Conservation (phyloP, 2,113 vertebrate genomes). For the Austrofundulus limnaeus region DNA sequence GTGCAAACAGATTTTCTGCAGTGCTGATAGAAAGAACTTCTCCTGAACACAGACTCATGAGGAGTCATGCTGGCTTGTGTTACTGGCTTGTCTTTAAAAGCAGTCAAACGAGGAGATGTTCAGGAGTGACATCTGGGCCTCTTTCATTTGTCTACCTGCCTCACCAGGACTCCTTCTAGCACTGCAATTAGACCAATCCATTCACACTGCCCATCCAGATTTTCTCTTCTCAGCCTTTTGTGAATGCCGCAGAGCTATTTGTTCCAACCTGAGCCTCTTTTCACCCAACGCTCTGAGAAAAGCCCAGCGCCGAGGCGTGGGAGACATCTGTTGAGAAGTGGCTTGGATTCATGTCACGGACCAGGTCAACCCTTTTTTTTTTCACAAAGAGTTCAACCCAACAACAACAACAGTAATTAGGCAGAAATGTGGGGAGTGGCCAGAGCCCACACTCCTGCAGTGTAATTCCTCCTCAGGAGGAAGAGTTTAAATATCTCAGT, state of each 20-base stretch:
- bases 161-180: slow-evolving; percentile 47
- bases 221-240: slow-evolving; percentile 56
- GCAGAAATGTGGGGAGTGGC: slow-evolving; percentile 36
- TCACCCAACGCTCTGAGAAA: slow-evolving; percentile 46
- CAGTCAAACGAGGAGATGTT: slow-evolving; percentile 39
- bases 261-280: slow-evolving; percentile 59
- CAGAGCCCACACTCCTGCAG: slow-evolving; percentile 18
- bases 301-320: slow-evolving; percentile 43
- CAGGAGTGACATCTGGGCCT: slow-evolving; percentile 59
- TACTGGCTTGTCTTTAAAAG: slow-evolving; percentile 6
- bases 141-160: slow-evolving; percentile 62
- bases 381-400: slow-evolving; percentile 54
- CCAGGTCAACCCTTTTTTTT: slow-evolving; percentile 55
- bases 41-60: neutral
- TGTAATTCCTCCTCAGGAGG: neutral
- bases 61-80: slow-evolving; percentile 3
- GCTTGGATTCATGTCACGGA: slow-evolving; percentile 56
- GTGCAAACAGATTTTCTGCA: neutral
- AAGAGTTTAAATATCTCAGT: slow-evolving; percentile 1
- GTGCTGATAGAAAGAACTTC: neutral
- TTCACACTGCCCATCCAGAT: slow-evolving; percentile 53
- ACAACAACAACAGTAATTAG: slow-evolving; percentile 59
- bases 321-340: slow-evolving; percentile 70
- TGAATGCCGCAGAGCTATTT: slow-evolving; percentile 53
- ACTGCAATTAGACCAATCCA: slow-evolving; percentile 64